Evolutionary conservation across 2,888 invertebrate species (phyloP).

Genomic region (Brachyopa scutellaris): DNA sequence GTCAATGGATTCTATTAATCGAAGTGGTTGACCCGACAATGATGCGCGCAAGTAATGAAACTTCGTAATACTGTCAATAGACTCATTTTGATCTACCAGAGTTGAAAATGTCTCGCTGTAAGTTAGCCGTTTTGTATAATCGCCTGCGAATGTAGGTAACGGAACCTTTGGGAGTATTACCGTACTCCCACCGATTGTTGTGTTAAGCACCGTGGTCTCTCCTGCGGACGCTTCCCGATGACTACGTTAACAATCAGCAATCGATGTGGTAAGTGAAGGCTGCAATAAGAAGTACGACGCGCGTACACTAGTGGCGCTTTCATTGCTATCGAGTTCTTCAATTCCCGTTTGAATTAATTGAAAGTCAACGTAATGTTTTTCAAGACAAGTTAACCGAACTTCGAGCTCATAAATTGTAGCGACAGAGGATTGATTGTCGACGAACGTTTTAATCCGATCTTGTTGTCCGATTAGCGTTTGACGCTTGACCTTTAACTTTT

Average conservation of each 20-base stretch:
- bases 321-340: not conserved
- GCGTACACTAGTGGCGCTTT: not conserved
- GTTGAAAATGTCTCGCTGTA: slow-evolving; percentile 18
- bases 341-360: not conserved
- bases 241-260: slow-evolving; percentile 1
- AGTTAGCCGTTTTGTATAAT: slow-evolving; percentile 9
- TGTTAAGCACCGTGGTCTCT: not conserved
- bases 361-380: not conserved
- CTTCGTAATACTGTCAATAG: no score
- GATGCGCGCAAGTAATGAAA: slow-evolving; percentile 1
- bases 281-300: slow-evolving; percentile 11
- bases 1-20: not conserved
- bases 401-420: no score
- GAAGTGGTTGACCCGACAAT: no score
- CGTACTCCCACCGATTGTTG: slow-evolving; percentile 7
- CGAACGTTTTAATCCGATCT: slow-evolving; percentile 3
- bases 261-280: no score
- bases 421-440: not conserved
- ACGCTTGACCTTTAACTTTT: slow-evolving; percentile 1
- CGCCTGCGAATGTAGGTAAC: slow-evolving; percentile 13
- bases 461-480: slow-evolving; percentile 16
- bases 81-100: slow-evolving; percentile 9
- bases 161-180: slow-evolving; percentile 14
- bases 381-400: no score
- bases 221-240: not conserved